These are phyloP conservation scores for Caprella mutica DNA, from an alignment of 2,888 invertebrate genomes.

Conservation along the genomic window DNA sequence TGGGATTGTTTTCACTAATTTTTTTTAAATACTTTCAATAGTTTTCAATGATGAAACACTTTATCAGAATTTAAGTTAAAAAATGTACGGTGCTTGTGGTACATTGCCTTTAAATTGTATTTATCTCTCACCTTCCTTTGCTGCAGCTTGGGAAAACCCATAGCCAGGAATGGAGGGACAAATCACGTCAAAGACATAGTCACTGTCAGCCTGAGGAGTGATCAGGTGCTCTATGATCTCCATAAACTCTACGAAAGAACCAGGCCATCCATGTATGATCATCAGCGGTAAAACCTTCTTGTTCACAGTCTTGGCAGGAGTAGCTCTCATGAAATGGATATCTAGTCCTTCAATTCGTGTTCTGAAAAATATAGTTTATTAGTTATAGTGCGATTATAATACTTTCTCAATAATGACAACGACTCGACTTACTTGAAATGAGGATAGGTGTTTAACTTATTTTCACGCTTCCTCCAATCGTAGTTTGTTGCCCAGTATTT, in stretches of 20 bases:
- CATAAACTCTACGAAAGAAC: slow-evolving; percentile 67
- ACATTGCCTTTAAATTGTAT: no score
- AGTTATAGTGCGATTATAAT: neutral
- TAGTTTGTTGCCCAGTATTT: slow-evolving; percentile 66
- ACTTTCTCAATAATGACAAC: neutral
- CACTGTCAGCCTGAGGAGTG: slow-evolving; percentile 43
- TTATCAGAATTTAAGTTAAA: slow-evolving; percentile 68
- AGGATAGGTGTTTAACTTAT: slow-evolving; percentile 56
- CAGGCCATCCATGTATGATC: slow-evolving; percentile 78
- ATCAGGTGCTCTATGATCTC: slow-evolving; percentile 57
- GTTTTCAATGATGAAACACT: slow-evolving; percentile 71
- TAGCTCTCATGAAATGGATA: slow-evolving; percentile 63
- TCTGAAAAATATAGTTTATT: neutral
- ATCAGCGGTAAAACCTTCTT: slow-evolving; percentile 48
- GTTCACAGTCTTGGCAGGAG: slow-evolving; percentile 38
- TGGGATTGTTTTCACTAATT: neutral
- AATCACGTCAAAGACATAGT: slow-evolving; percentile 39
- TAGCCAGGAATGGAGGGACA: slow-evolving; percentile 49
- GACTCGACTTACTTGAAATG: slow-evolving; percentile 52
- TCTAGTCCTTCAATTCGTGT: slow-evolving; percentile 64
- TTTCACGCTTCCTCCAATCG: slow-evolving; percentile 57
- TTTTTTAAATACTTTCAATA: neutral
- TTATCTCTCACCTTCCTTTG: no score
- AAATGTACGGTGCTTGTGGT: no score
- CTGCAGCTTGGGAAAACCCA: slow-evolving; percentile 48